Percentiles rank a stretch among this genome's conserved stretches.
Evolutionary conservation across 2,797 vertebrate species (phyloP).

Genomic region (Cossypha dichroa): DNA sequence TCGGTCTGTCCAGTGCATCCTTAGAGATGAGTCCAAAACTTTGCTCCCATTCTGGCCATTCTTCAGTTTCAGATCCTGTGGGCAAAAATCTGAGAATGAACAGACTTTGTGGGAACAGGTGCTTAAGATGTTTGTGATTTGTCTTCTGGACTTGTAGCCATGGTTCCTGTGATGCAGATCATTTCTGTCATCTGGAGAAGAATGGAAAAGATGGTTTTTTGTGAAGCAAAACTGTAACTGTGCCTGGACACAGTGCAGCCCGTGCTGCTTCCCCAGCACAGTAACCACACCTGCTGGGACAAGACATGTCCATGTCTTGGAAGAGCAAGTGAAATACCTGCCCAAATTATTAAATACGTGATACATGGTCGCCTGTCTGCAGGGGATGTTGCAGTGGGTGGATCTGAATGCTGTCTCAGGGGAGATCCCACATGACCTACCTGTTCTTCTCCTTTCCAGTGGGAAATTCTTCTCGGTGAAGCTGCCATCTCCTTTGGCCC

Average conservation of each 20-base stretch:
- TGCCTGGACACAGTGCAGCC: background rate
- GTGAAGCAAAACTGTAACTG: background rate
- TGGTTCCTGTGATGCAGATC: background rate
- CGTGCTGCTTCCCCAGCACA: background rate
- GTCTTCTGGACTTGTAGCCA: background rate
- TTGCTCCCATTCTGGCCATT: background rate
- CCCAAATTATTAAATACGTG: accelerated
- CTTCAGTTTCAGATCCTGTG: background rate
- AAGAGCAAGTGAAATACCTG: background rate
- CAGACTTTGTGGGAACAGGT: background rate
- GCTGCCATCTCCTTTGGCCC: constrained; percentile 83
- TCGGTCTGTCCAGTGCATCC: background rate
- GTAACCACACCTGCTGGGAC: background rate
- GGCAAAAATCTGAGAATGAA: background rate
- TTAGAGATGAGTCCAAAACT: background rate
- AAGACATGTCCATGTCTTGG: accelerated
- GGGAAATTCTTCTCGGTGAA: constrained; percentile 90
- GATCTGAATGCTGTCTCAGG: background rate
- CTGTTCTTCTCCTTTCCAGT: constrained; percentile 67
- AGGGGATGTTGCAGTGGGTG: background rate
- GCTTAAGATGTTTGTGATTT: background rate
- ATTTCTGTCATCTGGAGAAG: background rate
- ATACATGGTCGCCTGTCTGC: background rate
- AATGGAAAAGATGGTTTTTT: background rate
- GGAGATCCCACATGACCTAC: background rate